phyloP scores from a whole-genome alignment of 2,113 vertebrate species.

The Chionodraco myersi region DNA sequence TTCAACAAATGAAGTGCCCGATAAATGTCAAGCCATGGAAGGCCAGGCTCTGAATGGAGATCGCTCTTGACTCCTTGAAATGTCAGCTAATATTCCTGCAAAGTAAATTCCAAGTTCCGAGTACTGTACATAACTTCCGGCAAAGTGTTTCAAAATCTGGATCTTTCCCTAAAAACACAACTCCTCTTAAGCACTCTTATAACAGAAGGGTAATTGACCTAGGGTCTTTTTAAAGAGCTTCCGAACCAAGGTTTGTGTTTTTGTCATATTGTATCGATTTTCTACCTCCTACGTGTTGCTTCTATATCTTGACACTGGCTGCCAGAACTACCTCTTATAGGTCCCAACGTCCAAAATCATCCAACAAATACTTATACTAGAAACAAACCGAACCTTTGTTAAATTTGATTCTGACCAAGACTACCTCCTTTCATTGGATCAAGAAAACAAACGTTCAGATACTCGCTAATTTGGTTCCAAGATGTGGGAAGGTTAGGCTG shows the following conservation, averaged over 20 bases:
- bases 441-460: no score
- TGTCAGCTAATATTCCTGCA: constrained; percentile 34
- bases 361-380: no score
- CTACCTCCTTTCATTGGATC: no score
- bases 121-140: not conserved
- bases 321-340: no score
- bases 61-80: constrained; percentile 53
- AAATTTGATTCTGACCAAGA: no score
- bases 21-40: constrained; percentile 75
- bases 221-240: not conserved
- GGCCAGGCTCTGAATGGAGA: constrained; percentile 57
- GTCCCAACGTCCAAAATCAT: no score
- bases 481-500: not conserved
- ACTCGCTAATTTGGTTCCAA: no score
- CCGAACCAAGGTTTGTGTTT: no score
- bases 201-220: not conserved
- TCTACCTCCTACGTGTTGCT: no score
- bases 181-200: not conserved
- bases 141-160: not conserved
- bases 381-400: no score
- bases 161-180: not conserved
- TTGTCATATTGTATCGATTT: no score
- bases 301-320: no score
- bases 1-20: constrained; percentile 54
- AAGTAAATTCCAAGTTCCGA: not conserved